Evolutionary conservation across 2,888 invertebrate genomes (phyloP), one percentile per base, ranked within the genome.

Genomic region (Pilophorus perplexus): DNA sequence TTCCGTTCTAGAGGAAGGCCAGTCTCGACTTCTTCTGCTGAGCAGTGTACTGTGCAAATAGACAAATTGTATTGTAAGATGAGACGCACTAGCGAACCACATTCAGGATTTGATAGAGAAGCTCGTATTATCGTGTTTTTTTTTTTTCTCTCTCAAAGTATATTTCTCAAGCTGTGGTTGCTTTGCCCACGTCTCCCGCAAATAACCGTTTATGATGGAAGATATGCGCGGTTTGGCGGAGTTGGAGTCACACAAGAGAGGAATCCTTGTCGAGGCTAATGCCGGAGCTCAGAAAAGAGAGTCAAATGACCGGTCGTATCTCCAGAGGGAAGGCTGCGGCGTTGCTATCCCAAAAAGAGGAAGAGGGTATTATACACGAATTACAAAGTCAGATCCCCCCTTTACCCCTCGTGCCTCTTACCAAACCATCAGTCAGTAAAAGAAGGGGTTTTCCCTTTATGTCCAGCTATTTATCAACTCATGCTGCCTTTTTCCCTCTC

Each of bases 391-490:
- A 65, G 64, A 65, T 65, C 40, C 54, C 64, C 18, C n/a, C n/a
- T n/a, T n/a, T 5, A 22, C 37, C 12, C 25, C 52, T 12, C 44
- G n/a, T 38, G n/a, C 28, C 38, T 20, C 16, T 14, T 12, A 8
- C 55, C 55, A 37, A 37, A 22, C 20, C 55, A 16, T 42, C 42
- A 16, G 10, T 42, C 48, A 28, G 48, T 27, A 16, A 22, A 48
- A 46, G 38, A 46, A 62, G 48, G 33, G 59, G 48, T 62, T 46
- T 64, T 65, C 64, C 54, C 70, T 71, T 72, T 72, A 72, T 72
- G 72, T 71, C 71, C 71, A 70, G 70, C 72, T 71, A 72, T 72
- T 72, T 72, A 72, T 72, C 72, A 72, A 68, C 60, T 60, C 59
- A 48, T 48, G 46, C 62, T 62, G 27, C 62, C 33, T 33, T 46